Evolutionary conservation across 2,797 vertebrate species (phyloP).

Genomic region (Sciurus vulgaris): DNA sequence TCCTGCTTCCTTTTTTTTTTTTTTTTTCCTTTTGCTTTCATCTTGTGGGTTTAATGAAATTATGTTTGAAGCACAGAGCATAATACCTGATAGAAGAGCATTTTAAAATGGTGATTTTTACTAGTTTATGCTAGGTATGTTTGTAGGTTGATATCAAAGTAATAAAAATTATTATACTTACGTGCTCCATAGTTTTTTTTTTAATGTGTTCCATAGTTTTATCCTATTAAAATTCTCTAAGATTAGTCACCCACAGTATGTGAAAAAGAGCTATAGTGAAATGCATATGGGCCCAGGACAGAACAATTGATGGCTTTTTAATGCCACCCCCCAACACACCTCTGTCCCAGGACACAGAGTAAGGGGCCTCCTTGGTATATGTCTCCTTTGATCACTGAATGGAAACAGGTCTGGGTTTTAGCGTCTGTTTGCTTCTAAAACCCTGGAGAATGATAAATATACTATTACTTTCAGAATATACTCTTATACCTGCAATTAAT

Average conservation of each 20-base stretch:
- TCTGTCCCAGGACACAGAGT: no score
- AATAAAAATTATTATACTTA: not conserved
- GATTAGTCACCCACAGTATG: not conserved
- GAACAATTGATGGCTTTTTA: accelerated
- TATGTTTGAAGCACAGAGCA: not conserved
- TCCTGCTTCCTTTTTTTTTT: not conserved
- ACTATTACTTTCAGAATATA: not conserved
- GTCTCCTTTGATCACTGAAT: not conserved
- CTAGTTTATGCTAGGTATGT: not conserved
- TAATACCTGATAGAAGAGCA: not conserved
- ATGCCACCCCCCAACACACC: not conserved
- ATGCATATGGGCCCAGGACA: not conserved
- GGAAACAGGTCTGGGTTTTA: not conserved
- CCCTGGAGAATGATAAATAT: not conserved
- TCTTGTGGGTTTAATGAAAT: not conserved
- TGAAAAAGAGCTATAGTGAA: slow-evolving; percentile 6
- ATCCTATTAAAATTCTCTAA: not conserved
- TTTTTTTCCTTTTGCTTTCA: not conserved
- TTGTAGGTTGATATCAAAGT: slow-evolving; percentile 22
- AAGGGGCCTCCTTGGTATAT: not conserved
- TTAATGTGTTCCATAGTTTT: not conserved
- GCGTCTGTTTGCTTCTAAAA: not conserved
- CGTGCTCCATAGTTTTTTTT: not conserved
- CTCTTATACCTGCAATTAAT: slow-evolving; percentile 15
- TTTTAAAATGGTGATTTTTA: not conserved